phyloP scores from a whole-genome alignment of 2,113 vertebrate species.

The Electrona antarctica region DNA sequence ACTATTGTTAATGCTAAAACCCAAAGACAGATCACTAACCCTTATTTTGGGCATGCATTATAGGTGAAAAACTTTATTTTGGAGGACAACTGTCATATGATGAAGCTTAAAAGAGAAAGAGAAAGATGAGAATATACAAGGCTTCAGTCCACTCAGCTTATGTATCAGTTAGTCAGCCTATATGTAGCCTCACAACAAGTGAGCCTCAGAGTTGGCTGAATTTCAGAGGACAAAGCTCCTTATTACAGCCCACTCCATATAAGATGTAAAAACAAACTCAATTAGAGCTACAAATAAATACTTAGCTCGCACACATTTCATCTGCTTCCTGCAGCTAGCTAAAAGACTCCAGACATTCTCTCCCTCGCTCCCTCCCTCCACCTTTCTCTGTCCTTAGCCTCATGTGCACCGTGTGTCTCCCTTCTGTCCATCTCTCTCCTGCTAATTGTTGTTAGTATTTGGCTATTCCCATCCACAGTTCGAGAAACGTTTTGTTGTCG shows the following conservation, averaged over 20 bases:
- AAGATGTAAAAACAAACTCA: slow-evolving; percentile 53
- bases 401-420: neutral
- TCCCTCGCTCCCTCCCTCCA: neutral
- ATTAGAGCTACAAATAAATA: slow-evolving; percentile 56
- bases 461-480: slow-evolving; percentile 23
- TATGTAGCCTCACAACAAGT: slow-evolving; percentile 21
- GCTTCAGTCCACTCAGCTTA: neutral
- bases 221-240: slow-evolving; percentile 35
- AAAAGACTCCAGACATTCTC: slow-evolving; percentile 14
- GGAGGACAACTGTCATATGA: no score
- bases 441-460: slow-evolving; percentile 46
- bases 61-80: no score
- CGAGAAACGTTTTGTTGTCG: slow-evolving; percentile 59
- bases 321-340: slow-evolving; percentile 2
- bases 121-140: no score
- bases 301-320: slow-evolving; percentile 32
- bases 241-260: slow-evolving; percentile 33
- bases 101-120: no score
- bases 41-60: no score
- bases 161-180: slow-evolving; percentile 13
- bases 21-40: no score
- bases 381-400: neutral
- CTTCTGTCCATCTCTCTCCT: neutral
- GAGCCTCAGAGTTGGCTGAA: slow-evolving; percentile 25
- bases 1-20: no score